Percentiles rank a stretch among this genome's conserved stretches.
Conservation (phyloP, 2,888 invertebrate genomes). For the Monoplex corrugatus region DNA sequence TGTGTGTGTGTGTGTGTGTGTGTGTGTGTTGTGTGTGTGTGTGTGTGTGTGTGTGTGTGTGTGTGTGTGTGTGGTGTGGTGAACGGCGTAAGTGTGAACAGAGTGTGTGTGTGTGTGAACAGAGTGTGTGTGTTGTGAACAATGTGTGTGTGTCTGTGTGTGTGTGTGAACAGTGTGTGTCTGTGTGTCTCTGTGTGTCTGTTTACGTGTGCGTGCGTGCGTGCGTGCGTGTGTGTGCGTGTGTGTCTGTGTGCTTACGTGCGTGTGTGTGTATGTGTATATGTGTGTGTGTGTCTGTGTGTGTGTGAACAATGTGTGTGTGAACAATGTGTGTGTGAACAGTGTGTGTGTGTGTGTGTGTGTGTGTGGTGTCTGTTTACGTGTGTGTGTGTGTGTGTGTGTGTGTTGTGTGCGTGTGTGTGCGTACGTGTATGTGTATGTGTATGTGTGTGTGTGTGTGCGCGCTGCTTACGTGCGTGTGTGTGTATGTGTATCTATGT, state of each 20-base stretch:
- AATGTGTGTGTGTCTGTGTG: neutral
- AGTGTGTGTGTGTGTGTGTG: too few relatives aligned
- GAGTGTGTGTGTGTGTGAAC: too few relatives aligned
- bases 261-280: neutral
- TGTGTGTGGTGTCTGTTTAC: too few relatives aligned
- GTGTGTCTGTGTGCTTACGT: neutral
- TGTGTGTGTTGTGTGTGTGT: too few relatives aligned
- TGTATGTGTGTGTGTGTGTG: constrained; percentile 12
- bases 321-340: neutral
- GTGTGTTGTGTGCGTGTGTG: too few relatives aligned
- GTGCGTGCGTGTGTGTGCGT: neutral
- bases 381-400: too few relatives aligned
- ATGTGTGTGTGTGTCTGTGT: neutral
- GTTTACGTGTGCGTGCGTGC: neutral
- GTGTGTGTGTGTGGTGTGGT: too few relatives aligned
- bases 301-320: constrained; percentile 2
- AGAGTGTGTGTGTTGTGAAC: too few relatives aligned
- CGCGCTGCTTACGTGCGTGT: neutral
- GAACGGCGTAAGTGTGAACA: too few relatives aligned
- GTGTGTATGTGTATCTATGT: neutral
- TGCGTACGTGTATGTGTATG: neutral
- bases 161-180: neutral
- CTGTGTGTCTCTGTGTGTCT: neutral
- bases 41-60: too few relatives aligned
- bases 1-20: too few relatives aligned